Conservation (phyloP, 2,797 vertebrate genomes). For the Psittacula derbiana region DNA sequence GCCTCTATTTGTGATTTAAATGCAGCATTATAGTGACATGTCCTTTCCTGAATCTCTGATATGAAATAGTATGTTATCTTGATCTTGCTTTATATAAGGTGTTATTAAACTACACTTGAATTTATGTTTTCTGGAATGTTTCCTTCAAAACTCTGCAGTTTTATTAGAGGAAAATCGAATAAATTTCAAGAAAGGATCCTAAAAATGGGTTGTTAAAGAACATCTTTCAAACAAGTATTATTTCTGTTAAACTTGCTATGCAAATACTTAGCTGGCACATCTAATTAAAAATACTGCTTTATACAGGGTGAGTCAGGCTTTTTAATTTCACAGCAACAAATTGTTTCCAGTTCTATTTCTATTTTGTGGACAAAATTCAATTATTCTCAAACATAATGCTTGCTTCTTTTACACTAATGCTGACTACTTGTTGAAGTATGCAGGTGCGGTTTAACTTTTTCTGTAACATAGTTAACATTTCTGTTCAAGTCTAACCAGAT, state of each 20-base stretch:
- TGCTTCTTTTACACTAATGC: neutral
- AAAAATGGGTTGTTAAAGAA: neutral
- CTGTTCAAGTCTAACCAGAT: neutral
- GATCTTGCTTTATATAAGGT: neutral
- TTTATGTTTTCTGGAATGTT: neutral
- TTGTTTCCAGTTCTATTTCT: neutral
- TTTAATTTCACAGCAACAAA: neutral
- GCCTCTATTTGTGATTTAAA: neutral
- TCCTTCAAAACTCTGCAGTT: neutral
- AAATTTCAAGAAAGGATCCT: neutral
- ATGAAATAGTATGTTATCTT: neutral
- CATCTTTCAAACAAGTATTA: neutral
- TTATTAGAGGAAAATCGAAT: neutral
- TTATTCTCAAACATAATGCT: neutral
- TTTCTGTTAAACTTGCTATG: neutral
- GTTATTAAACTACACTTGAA: neutral
- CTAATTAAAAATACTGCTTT: neutral
- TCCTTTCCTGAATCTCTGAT: neutral
- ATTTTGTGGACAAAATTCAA: neutral
- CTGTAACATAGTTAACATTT: neutral
- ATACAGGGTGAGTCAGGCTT: neutral
- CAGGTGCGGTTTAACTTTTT: neutral
- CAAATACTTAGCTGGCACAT: neutral
- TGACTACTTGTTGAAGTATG: neutral
- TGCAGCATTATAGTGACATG: neutral